A percentile compares a stretch with the other conserved stretches of the same genome.
phyloP scores from a whole-genome alignment of 1,140 invertebrate species.

The Periplaneta americana region DNA sequence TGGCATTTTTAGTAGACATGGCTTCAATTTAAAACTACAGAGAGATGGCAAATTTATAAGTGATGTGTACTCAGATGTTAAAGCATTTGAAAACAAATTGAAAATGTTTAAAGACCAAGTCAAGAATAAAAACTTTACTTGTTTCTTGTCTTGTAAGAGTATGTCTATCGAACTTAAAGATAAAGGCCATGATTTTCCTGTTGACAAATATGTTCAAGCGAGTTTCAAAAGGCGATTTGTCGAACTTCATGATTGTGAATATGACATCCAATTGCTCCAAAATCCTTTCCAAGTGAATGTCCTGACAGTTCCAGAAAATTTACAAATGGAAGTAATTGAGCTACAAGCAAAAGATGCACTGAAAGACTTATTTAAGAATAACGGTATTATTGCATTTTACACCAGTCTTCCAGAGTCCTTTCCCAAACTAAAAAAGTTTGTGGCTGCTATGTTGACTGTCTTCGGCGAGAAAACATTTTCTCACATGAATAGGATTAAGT shows the following conservation, averaged over 20 bases:
- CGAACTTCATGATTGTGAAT: neutral
- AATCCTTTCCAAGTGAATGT: neutral
- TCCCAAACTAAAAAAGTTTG: neutral
- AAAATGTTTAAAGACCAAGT: neutral
- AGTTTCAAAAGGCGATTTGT: neutral
- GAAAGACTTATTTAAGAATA: neutral
- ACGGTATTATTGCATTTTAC: neutral
- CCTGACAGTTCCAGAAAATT: neutral
- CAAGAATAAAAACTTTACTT: neutral
- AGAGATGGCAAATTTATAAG: neutral
- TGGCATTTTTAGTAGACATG: neutral
- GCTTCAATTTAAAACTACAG: neutral
- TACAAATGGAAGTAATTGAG: neutral
- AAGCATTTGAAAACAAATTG: neutral
- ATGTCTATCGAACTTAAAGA: neutral
- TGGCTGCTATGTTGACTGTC: neutral
- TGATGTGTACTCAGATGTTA: neutral
- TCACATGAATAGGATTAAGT: neutral
- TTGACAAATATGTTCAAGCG: neutral
- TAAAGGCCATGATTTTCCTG: neutral
- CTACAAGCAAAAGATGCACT: neutral
- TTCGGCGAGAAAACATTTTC: slow-evolving; percentile 12
- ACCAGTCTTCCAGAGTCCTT: too few species aligned
- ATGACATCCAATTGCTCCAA: neutral
- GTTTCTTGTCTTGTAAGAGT: neutral